Evolutionary conservation across 2,113 vertebrate species (phyloP).

Genomic region (Chaetodon auriga): DNA sequence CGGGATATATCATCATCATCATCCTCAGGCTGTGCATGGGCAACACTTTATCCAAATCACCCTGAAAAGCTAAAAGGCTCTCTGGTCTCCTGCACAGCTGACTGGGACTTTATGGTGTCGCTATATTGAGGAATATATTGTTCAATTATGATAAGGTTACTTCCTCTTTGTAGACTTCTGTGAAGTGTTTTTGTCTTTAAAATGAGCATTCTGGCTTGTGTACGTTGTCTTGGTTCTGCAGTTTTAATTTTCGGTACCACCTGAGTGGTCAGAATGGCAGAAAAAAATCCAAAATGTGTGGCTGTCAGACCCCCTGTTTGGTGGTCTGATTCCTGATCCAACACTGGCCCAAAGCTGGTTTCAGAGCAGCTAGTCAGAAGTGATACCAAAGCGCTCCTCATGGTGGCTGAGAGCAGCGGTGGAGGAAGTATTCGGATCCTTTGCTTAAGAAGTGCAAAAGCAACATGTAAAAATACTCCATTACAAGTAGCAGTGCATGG

Average conservation of each 20-base stretch:
- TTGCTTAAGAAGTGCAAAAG: neutral
- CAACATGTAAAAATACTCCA: neutral
- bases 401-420: neutral
- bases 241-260: neutral
- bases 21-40: slow-evolving; percentile 22
- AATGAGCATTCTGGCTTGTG: neutral
- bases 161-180: neutral
- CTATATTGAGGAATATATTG: slow-evolving; percentile 6
- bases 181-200: neutral
- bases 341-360: neutral
- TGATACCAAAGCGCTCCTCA: neutral
- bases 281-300: neutral
- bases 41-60: slow-evolving; percentile 42
- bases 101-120: slow-evolving; percentile 44
- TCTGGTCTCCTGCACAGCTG: slow-evolving; percentile 16
- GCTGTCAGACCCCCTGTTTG: neutral
- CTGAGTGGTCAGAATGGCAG: neutral
- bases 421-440: neutral
- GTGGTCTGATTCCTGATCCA: neutral
- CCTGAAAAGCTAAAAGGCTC: slow-evolving; percentile 47
- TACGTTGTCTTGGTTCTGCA: neutral
- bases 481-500: neutral
- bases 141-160: neutral
- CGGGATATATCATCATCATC: slow-evolving; percentile 26
- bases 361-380: slow-evolving; percentile 13